Base-by-base conservation (phyloP, 2,797 vertebrate species). In the Dryobates pubescens region DNA sequence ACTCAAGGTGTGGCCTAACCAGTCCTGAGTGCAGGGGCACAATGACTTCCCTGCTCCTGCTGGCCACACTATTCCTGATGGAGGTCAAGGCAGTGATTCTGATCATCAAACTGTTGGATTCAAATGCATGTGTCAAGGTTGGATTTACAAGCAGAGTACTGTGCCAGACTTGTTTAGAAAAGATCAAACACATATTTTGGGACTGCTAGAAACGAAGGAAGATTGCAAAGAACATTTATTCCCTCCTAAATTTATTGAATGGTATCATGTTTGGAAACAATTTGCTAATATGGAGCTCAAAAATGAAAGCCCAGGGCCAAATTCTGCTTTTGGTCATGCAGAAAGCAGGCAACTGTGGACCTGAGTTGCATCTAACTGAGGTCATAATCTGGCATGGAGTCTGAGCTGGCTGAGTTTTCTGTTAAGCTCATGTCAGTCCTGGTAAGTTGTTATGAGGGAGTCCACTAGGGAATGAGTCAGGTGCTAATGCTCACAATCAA, bases 331-430 rank as follows among this genome's bases (percentile, higher is more conserved):
- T 88, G 85, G 82, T 89, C 93, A 86, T 3, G 6, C 65, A 92
- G 86, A 94, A 89, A 89, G 22, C 62, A 89, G 41, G 67, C 26
- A 3, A 92, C 79, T 87, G 6, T 53, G 73, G 64, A 57, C 53
- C 24, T 77, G 59, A 88, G 79, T 71, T 90, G 76, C 76, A 61
- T 47, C 32, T 83, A 92, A 78, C 70, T 93, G 92, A 96, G 93
- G 74, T 93, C 87, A 94, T 95, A 70, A 91, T 90, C 73, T 95
- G 92, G 93, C 92, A 83, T 78, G 67, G 54, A 82, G 19, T 92
- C 61, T 86, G 59, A 94, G 30, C 86, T 94, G 90, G 67, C 89
- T 91, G 36, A 18, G 22, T 78, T 70, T 90, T 90, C 67, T 83
- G 8, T 57, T 78, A 61, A 77, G 17, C 47, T 93, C 80, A 58